Conservation (phyloP, 53 echinoderm and acorn worm species). For the Zoroaster sp. region DNA sequence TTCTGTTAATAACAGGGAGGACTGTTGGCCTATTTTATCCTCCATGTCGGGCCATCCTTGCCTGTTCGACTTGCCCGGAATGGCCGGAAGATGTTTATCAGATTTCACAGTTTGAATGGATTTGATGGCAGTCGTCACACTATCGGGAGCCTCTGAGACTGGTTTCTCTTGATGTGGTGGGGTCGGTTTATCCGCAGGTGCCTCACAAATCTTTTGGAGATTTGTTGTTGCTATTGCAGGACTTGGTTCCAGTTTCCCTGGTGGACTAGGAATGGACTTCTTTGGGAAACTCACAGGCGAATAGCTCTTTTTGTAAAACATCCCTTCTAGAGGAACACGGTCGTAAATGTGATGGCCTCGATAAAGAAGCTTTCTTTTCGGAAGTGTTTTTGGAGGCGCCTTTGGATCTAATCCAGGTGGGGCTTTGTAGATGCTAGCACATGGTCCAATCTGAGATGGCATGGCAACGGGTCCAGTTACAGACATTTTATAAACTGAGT, state of each 20-base stretch:
- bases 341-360: constrained; percentile 18
- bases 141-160: not conserved
- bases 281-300: constrained; percentile 1
- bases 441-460: not conserved
- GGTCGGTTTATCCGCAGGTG: not conserved
- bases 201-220: not conserved
- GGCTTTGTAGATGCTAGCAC: not conserved
- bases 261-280: not conserved
- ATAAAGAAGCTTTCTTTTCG: constrained; percentile 5
- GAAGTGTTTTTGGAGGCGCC: constrained; percentile 13
- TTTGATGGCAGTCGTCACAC: not conserved
- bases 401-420: constrained; percentile 5
- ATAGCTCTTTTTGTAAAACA: not conserved
- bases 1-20: not conserved
- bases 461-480: constrained; percentile 1
- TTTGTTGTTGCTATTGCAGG: not conserved
- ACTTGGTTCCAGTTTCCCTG: constrained; percentile 9
- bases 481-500: constrained; percentile 1
- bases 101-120: not conserved
- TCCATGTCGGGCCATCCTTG: constrained; percentile 26
- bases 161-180: not conserved
- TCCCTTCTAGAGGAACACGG: constrained; percentile 31
- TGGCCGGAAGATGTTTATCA: not conserved
- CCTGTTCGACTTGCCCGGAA: not conserved
- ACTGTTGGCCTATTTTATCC: not conserved